Base-by-base conservation (phyloP, 2,888 invertebrate species). In the Gastrophysa polygoni region DNA sequence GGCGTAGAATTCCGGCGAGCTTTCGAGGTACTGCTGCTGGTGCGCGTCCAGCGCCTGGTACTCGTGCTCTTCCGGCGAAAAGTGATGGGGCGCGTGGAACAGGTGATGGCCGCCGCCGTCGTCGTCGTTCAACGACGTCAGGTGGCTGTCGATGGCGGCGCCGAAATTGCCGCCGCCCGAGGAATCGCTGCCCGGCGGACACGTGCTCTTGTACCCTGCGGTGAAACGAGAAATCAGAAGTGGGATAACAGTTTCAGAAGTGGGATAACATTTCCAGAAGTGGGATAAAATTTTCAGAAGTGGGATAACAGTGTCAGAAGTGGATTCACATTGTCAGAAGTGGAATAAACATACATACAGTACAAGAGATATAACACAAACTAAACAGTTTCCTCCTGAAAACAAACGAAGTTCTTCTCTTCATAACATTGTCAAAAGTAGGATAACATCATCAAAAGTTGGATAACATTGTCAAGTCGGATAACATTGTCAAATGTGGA, bases 1-100 rank as follows among this genome's bases (percentile, higher is more conserved):
- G 72, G 89, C 86, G 80, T 92, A 92, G 82, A 92, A 91, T 81
- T 92, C 89, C 3, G 88, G 86, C 49, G 88, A 90, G 82, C 83
- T 89, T 80, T 88, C 92, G 82, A 88, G 88, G 52, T 86, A 84
- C 66, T 87, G 85, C 64, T 85, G 85, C 66, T 85, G 84, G 58
- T 81, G 82, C 59, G 82, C 81, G 59, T 85, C 83, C 63, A 85
- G 75, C 57, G 84, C 82, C 69, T 86, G 86, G 75, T 86, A 86
- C 68, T 88, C 83, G 64, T 84, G 83, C 67, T 87, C 87, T 69
- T 89, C 87, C 63, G 84, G 81, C 63, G 86, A 83, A 65, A 86
- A 86, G 55, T 80, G 70, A 10, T 62, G 60, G 79, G 82, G 70
- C 78, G 81, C 68, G 50, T 71, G 75, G 66, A 74, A 76, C 34